These are phyloP conservation scores for Psammodynastes pulverulentus DNA, from an alignment of 2,113 vertebrate genomes.

Conservation along the genomic window DNA sequence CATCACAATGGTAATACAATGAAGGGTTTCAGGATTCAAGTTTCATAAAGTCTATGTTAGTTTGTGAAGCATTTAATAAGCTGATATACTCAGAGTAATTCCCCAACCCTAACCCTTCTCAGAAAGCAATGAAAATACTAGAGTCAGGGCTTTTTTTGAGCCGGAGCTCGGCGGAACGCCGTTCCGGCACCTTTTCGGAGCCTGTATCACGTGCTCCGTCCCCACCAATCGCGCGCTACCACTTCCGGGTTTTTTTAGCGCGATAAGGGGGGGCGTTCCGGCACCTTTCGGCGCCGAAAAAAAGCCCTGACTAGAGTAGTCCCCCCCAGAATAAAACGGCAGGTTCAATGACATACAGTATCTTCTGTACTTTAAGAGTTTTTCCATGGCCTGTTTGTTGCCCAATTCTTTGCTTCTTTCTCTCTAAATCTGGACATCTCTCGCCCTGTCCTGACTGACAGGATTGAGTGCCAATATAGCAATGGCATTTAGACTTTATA, in stretches of 20 bases:
- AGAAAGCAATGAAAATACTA: background rate
- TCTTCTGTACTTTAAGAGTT: background rate
- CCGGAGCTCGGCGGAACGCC: no score
- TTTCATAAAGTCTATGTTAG: background rate
- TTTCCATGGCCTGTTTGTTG: background rate
- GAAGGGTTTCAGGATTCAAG: background rate
- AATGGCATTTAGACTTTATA: background rate
- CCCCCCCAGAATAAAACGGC: background rate
- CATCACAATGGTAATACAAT: background rate
- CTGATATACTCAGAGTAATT: background rate
- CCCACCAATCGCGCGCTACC: no score
- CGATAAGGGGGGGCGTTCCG: no score
- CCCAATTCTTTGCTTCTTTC: background rate
- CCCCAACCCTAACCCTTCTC: background rate
- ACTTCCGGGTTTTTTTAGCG: no score
- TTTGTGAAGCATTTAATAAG: background rate
- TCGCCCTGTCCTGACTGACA: background rate
- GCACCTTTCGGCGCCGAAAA: no score
- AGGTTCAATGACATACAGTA: background rate
- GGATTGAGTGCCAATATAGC: background rate
- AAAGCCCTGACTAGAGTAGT: no score
- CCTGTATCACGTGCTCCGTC: no score
- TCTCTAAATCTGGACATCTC: background rate
- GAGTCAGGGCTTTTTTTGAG: no score
- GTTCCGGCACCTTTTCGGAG: no score